Conservation (phyloP, 2,113 vertebrate species). For the Oophaga pumilio region DNA sequence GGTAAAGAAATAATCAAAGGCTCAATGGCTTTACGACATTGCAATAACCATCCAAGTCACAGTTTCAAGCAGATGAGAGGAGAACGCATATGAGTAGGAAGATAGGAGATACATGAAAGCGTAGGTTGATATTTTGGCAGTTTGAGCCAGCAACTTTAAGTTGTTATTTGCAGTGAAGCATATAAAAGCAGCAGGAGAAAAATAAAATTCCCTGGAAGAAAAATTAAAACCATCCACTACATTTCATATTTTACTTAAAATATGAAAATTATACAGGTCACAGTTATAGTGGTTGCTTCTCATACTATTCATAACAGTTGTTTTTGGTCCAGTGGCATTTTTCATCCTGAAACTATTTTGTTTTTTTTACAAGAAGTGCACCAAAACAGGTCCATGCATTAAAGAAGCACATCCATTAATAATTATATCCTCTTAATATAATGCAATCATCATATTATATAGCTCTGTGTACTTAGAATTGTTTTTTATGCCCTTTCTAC, state of each 20-base stretch:
- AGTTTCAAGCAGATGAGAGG: constrained; percentile 40
- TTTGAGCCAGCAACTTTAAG: constrained; percentile 31
- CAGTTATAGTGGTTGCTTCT: neutral
- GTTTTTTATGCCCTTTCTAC: too few relatives aligned
- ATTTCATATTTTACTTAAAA: neutral
- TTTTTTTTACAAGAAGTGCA: too few relatives aligned
- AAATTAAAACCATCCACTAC: constrained; percentile 1
- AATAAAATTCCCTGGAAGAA: neutral
- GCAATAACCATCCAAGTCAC: neutral
- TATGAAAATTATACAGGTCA: neutral
- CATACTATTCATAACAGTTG: neutral
- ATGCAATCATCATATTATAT: too few relatives aligned
- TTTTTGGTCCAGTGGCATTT: too few relatives aligned
- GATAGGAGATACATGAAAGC: constrained; percentile 31
- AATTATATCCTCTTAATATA: too few relatives aligned
- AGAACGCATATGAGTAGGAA: constrained; percentile 47
- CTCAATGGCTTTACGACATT: neutral
- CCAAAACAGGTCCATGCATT: too few relatives aligned
- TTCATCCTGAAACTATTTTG: too few relatives aligned
- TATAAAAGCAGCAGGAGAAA: constrained; percentile 38
- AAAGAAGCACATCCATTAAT: too few relatives aligned
- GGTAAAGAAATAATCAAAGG: neutral
- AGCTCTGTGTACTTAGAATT: too few relatives aligned
- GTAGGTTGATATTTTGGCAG: constrained; percentile 42
- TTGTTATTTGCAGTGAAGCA: constrained; percentile 43